Base-by-base conservation (phyloP, 2,888 invertebrate species). In the Ennomos fuscantarius region DNA sequence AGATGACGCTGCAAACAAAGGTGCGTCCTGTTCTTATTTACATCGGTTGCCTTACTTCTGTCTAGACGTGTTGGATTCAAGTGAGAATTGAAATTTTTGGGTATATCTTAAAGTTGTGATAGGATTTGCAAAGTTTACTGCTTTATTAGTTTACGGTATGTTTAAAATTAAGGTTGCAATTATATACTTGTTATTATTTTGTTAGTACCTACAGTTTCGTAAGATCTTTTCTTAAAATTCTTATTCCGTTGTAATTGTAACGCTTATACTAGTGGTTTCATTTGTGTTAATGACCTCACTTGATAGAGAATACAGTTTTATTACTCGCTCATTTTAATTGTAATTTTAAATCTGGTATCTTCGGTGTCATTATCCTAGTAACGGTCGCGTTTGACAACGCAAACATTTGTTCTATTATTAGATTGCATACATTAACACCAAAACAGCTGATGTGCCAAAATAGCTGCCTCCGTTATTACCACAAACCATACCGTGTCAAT, bases 11-110 rank as follows among this genome's bases (percentile, higher is more conserved):
- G 56, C 70, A 68, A 61, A 64, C 57, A 55, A 63, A 76, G 82
- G 82, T 81, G 73, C 72, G 81, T 79, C 63, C 70, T 82, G 79
- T 82, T 83, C 75, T 77, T 81, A 77, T 79, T 76, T 78, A 76
- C 73, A 60, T 63, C 53, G 52, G 33, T 47, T 52, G 36, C 54
- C 42, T 52, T 53, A 58, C 43, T 59, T 60, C 52, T 63, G 43
- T 60, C 63, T 53, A 9, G 41, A 50, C 52, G 43, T 48, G 47
- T 44, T 47, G 45, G 9, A 44, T 37, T 39, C 6, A 36, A 31
- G 33, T 15, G 45, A 37, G 24, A 24, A 6, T 24, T 24, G 24
- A 24, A 3, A 24, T 24, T 24, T 24, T 24, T 24, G 24, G 24
- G 24, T 24, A 24, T 24, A 24, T 24, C 6, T 24, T 3, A 6